Evolutionary conservation across 2,113 vertebrate species (phyloP), one percentile per base, ranked within the genome.

Genomic region (Limanda limanda): DNA sequence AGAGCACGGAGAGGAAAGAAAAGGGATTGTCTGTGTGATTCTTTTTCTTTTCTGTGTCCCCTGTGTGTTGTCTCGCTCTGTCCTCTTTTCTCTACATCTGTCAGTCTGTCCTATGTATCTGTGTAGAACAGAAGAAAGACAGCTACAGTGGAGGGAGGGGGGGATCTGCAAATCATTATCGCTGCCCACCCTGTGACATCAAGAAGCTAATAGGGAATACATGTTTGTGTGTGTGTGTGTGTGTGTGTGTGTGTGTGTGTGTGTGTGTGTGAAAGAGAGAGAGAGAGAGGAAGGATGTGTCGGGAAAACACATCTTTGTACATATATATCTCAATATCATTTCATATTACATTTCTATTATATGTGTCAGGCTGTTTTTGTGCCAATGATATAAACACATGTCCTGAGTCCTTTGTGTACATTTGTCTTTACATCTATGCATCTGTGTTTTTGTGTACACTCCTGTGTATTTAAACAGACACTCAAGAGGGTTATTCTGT

Each of bases 91-190:
- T 69, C 66, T 17, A 2, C 20, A 54, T 81, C 76, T 54, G 66
- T 76, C 84, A 25, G 65, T 71, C 68, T 55, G 57, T 81, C 74
- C 14, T 12, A 11, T 14, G 54, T 25, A 15, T 81, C 86, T 8
- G 75, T 78, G 83, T 83, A 57, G 69, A 25, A 61, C 23, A 63
- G 63, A 82, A 71, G 69, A 68, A 23, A 85, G 76, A 72, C 79
- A 54, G 82, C 85, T 18, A 47, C 42, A 1, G 27, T 4, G 25
- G 25, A 3, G 25, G 25, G 25, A 4, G 27, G 52, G 67, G 54
- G 17, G 61, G 81, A 65, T 86, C 83, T 89, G 85, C 4, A 76
- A 86, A 17, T 84, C 76, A 88, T 91, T 90, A 88, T 58, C 69
- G 71, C 81, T 55, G 59, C 67, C 6, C 6, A 31, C 31, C 31